Conservation (phyloP, 2,888 invertebrate species). For the Falcaria lacertinaria region DNA sequence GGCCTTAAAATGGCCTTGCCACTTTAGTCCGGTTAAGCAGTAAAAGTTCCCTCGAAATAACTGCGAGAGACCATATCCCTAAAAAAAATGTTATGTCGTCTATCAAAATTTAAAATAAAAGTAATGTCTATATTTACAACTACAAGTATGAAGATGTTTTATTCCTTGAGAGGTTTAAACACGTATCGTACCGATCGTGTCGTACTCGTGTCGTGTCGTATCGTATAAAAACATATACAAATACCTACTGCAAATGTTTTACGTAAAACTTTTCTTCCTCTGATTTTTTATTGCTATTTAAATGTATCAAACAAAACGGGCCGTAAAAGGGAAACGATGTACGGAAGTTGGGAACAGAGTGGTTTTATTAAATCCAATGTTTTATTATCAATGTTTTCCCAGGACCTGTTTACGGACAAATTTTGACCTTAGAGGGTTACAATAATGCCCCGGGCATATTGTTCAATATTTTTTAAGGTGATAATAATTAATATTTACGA, state of each 20-base stretch:
- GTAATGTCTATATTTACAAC: no score
- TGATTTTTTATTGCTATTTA: constrained; percentile 36
- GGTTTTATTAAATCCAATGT: constrained; percentile 25
- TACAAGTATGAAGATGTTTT: no score
- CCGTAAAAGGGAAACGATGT: constrained; percentile 36
- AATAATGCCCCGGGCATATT: background rate
- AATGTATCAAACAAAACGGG: constrained; percentile 31
- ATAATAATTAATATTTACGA: no score
- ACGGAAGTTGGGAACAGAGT: constrained; percentile 20
- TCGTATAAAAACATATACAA: constrained; percentile 11
- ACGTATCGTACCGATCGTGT: no score
- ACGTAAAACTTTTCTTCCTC: constrained; percentile 18
- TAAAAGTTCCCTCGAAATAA: no score
- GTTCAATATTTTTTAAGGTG: no score
- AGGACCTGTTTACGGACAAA: constrained; percentile 11
- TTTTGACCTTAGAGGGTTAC: background rate
- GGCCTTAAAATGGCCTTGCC: no score
- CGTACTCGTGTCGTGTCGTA: constrained; percentile 2
- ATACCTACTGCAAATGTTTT: constrained; percentile 6
- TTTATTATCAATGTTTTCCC: constrained; percentile 19
- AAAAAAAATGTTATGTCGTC: no score
- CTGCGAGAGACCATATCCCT: no score
- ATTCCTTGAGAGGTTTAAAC: no score
- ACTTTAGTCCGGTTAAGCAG: no score
- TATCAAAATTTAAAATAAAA: no score